Percentiles rank a stretch among this genome's conserved stretches.
Evolutionary conservation across 2,888 invertebrate genomes (phyloP).

Genomic region (Gastrophysa polygoni): DNA sequence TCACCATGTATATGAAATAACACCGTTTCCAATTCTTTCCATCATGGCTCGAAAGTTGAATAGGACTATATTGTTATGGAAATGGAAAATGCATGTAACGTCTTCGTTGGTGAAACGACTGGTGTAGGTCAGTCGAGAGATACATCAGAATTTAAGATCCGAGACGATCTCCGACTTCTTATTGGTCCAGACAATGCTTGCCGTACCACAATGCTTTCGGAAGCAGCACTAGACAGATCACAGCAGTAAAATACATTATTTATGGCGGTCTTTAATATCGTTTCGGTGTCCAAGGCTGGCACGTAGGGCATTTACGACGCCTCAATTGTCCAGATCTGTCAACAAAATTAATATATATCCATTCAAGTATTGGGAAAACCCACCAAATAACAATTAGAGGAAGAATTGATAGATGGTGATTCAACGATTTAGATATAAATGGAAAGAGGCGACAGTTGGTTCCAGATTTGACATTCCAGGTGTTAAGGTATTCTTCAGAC

Average conservation of each 20-base stretch:
- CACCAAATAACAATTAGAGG: no score
- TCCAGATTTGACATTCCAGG: no score
- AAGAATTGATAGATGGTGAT: no score
- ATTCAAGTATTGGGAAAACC: no score
- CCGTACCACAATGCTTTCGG: not conserved
- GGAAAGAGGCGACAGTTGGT: no score
- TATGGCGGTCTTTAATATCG: conserved; percentile 11
- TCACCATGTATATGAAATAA: no score
- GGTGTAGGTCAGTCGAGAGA: not conserved
- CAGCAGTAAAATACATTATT: conserved; percentile 15
- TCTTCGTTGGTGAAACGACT: not conserved
- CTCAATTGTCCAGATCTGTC: conserved; percentile 1
- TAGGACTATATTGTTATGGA: not conserved
- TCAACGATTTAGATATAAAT: no score
- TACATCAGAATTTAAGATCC: conserved; percentile 1
- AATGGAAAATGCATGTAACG: not conserved
- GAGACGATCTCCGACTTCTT: conserved; percentile 2
- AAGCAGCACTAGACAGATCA: conserved; percentile 8
- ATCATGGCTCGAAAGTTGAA: no score
- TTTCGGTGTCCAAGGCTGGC: conserved; percentile 10
- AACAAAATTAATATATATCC: not conserved
- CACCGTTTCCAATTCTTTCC: no score
- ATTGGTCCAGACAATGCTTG: not conserved
- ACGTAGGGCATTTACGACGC: not conserved
- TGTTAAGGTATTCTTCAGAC: no score